Percentiles rank a stretch among this genome's conserved stretches.
Conservation (phyloP, 2,888 invertebrate species). For the Apamea epomidion region DNA sequence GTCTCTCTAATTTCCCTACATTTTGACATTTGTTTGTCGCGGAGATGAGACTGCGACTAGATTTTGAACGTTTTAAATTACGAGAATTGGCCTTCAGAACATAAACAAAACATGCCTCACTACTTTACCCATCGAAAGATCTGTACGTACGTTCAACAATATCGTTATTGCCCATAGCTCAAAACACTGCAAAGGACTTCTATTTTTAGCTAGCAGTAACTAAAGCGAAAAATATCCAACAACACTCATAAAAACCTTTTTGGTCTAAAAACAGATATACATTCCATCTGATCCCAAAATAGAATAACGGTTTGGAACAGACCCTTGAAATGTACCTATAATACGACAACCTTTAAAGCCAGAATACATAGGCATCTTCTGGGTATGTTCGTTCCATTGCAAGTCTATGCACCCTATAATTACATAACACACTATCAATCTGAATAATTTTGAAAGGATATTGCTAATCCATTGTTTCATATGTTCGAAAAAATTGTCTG, state of each 20-base stretch:
- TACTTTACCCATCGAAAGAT: conserved; percentile 1
- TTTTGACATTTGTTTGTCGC: too few species aligned
- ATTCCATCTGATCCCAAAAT: conserved; percentile 24
- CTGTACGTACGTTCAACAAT: conserved; percentile 4
- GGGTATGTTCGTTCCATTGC: background rate
- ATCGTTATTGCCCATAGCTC: conserved; percentile 4
- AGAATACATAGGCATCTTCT: background rate
- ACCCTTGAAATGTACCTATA: conserved; percentile 1
- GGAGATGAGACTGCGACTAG: too few species aligned
- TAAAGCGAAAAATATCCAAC: conserved; percentile 15
- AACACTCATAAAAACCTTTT: conserved; percentile 40
- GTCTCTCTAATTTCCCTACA: too few species aligned
- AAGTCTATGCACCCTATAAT: too few species aligned
- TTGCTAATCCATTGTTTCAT: too few species aligned
- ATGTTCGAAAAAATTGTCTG: too few species aligned
- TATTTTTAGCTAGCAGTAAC: conserved; percentile 20
- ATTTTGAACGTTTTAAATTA: too few species aligned
- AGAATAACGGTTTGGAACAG: conserved; percentile 20
- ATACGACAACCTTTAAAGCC: background rate
- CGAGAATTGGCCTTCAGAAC: too few species aligned
- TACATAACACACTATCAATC: too few species aligned
- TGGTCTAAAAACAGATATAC: conserved; percentile 27
- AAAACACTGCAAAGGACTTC: conserved; percentile 10
- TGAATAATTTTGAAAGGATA: too few species aligned
- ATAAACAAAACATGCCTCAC: background rate